These are phyloP conservation scores for Eciton burchellii DNA, from an alignment of 1,140 invertebrate genomes.

Conservation along the genomic window DNA sequence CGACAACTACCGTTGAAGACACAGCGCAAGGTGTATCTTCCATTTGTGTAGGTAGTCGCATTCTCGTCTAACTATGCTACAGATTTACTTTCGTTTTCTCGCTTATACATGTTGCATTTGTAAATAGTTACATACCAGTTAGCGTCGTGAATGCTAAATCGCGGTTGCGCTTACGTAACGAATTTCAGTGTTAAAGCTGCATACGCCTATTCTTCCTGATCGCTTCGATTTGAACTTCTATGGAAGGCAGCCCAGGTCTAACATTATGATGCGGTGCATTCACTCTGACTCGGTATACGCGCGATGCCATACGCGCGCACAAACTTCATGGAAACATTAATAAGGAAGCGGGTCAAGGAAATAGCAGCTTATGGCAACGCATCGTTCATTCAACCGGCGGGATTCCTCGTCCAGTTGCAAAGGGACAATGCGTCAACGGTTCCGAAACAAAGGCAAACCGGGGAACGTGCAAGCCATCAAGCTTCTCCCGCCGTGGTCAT, in stretches of 20 bases:
- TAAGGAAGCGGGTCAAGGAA: constrained; percentile 62
- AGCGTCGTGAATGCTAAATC: constrained; percentile 1
- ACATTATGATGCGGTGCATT: constrained; percentile 45
- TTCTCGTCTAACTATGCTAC: neutral
- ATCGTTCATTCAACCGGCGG: constrained; percentile 63
- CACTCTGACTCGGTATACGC: constrained; percentile 1
- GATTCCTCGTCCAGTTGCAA: neutral
- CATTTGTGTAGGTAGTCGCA: constrained; percentile 1
- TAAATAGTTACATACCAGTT: constrained; percentile 8
- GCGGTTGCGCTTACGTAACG: neutral
- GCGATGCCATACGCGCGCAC: constrained; percentile 8
- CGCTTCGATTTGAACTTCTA: constrained; percentile 25
- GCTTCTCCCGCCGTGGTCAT: neutral
- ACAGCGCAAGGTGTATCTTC: neutral
- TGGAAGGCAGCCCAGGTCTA: constrained; percentile 25
- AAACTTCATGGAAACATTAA: constrained; percentile 49
- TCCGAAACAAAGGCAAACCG: neutral
- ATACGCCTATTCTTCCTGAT: neutral
- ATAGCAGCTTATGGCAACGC: constrained; percentile 40
- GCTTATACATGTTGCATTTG: neutral
- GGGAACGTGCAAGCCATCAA: neutral
- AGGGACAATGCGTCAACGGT: constrained; percentile 16
- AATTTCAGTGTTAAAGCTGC: neutral
- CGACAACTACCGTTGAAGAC: neutral
- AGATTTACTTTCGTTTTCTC: neutral